Evolutionary conservation across 2,888 invertebrate species (phyloP), one percentile per base, ranked within the genome.

Genomic region (Agrochola circellaris): DNA sequence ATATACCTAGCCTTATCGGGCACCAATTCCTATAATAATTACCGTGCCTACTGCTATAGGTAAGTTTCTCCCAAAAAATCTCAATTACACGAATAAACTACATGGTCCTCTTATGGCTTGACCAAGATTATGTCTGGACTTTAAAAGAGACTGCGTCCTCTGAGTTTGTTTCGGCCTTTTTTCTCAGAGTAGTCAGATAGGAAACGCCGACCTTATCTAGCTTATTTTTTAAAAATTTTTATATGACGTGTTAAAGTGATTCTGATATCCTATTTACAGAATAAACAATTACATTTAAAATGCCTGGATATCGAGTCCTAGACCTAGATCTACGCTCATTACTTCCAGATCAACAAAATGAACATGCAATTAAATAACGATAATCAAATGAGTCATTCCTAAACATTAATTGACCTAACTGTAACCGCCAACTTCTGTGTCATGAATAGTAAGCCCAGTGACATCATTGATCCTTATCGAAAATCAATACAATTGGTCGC

Each of bases 381-480:
- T 82, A 79, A 65, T 11, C 51, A 51, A 7, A 60, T 86, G 81
- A 86, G 68, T 90, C 73, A 81, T 75, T 78, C 56, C 17, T 81
- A 65, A 69, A 70, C 69, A 73, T 74, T 73, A 61, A 67, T 71
- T 87, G 85, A 89, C 79, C 85, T 62, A 70, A 82, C 73, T 72
- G 73, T 70, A 34, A 34, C 34, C 34, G 61, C 20, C 75, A 75
- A 86, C 74, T 79, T 81, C 73, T 85, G 77, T 71, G 88, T 89
- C 90, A 90, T 86, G 88, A 87, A 80, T 71, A 66, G 65, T 67
- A 56, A 72, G 67, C 69, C 67, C 56, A 76, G 73, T 88, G 84
- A 82, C 77, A 72, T 82, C 73, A 90, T 80, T 79, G 82, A 85
- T 86, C 74, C 68, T 72, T 79, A 83, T 83, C 71, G 15, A 68